A percentile compares a stretch with the other conserved stretches of the same genome.
Evolutionary conservation across 2,113 vertebrate genomes (phyloP).

Genomic region (Hypomesus transpacificus): DNA sequence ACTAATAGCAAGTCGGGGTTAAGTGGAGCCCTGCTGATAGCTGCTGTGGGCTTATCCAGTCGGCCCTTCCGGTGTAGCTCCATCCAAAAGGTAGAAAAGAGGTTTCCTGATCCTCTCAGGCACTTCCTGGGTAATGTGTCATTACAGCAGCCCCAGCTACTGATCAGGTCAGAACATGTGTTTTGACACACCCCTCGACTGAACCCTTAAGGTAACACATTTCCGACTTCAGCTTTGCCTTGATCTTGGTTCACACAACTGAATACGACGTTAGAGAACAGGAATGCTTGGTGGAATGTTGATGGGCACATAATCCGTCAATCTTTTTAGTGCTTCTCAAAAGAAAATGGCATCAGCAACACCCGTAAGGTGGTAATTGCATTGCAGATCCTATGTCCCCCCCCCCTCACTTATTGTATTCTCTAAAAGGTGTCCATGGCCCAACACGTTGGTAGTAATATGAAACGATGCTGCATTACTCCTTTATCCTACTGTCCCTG

Average conservation of each 20-base stretch:
- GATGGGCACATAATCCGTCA: too few relatives aligned
- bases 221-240: conserved; percentile 11
- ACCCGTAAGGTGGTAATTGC: too few relatives aligned
- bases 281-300: too few relatives aligned
- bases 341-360: too few relatives aligned
- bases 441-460: conserved; percentile 1
- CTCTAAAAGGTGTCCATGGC: too few relatives aligned
- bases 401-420: not conserved
- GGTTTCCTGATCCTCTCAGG: not conserved
- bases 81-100: not conserved
- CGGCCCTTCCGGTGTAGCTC: not conserved
- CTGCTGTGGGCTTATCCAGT: not conserved
- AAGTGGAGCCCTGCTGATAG: not conserved
- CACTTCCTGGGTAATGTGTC: not conserved
- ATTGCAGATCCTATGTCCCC: not conserved
- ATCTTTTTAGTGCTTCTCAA: too few relatives aligned
- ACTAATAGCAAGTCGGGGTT: not conserved
- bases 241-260: too few relatives aligned
- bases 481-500: conserved; percentile 22
- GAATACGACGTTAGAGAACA: too few relatives aligned
- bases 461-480: conserved; percentile 27
- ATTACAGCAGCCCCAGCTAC: not conserved
- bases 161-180: not conserved
- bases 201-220: not conserved
- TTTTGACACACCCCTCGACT: not conserved